Evolutionary conservation across 1,140 invertebrate genomes (phyloP), one percentile per base, ranked within the genome.

Genomic region (Colletes gigas): DNA sequence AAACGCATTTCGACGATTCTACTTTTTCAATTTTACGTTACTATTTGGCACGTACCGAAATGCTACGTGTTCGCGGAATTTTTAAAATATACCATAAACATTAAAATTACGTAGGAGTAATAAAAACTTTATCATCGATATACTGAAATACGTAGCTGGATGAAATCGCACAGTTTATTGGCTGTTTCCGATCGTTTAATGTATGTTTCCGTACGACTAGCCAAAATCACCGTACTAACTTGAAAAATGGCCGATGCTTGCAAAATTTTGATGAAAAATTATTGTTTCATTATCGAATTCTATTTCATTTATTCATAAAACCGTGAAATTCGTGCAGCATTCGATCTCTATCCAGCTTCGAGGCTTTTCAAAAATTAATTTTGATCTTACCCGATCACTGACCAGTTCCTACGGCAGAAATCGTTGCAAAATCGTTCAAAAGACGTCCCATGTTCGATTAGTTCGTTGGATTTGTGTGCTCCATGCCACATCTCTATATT

Each of bases 301-400:
- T 17, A 19, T 69, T 15, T 50, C 1, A 54, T 65, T 65, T 19
- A 74, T 47, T 41, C 14, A 47, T 0, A 17, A 57, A 9, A 17
- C 62, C 30, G 71, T 59, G 21, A 39, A 6, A 74, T 63, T 15
- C 47, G 59, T 21, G 47, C 3, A 62, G 12, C 57, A 41, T 74
- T 73, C 57, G 21, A 73, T 47, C 62, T 74, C 59, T 59, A 74
- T 74, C 21, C 19, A 2, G 59, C 19, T 17, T 15, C 15, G 3
- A 8, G 8, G 47, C 15, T 15, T 62, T 62, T 73, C 57, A 50
- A 41, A 67, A 57, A 39, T 54, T 75, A 66, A 75, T 66, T 14
- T 54, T 47, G 19, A 41, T 17, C 54, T 30, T 75, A 75, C 73
- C 73, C 55, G 73, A 9, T 75, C 15, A n/a, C 17, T 41, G 73